phyloP scores from a whole-genome alignment of 2,797 vertebrate species.

The Hozukius guyotensis region DNA sequence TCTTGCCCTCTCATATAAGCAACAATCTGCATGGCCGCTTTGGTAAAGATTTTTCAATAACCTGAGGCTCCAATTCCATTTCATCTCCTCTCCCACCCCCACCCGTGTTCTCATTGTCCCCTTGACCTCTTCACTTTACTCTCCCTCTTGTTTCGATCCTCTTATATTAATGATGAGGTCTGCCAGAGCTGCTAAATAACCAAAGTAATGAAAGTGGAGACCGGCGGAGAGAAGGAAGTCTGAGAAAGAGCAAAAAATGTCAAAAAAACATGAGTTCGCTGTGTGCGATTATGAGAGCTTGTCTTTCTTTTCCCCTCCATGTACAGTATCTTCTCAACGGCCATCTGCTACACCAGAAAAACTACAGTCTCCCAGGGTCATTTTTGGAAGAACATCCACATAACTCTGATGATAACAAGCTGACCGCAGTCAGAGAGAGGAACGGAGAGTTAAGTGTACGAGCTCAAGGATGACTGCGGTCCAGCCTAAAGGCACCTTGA shows the following conservation, averaged over 20 bases:
- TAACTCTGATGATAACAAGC: neutral
- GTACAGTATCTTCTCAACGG: neutral
- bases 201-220: neutral
- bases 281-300: neutral
- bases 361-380: neutral
- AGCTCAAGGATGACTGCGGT: neutral
- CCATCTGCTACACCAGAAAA: constrained; percentile 22
- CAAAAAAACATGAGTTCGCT: neutral
- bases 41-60: constrained; percentile 35
- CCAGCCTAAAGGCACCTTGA: neutral
- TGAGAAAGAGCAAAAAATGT: neutral
- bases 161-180: constrained; percentile 3
- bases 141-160: neutral
- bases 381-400: constrained; percentile 3
- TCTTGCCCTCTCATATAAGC: neutral
- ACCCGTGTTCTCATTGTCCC: neutral
- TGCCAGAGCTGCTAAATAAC: neutral
- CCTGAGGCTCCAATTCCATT: constrained; percentile 14
- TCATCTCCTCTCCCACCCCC: neutral
- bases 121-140: neutral
- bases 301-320: neutral
- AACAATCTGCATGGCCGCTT: neutral
- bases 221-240: neutral
- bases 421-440: neutral
- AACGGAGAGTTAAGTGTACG: neutral